These are phyloP conservation scores for Graphium colonna DNA, from an alignment of 2,888 invertebrate genomes.

Conservation along the genomic window DNA sequence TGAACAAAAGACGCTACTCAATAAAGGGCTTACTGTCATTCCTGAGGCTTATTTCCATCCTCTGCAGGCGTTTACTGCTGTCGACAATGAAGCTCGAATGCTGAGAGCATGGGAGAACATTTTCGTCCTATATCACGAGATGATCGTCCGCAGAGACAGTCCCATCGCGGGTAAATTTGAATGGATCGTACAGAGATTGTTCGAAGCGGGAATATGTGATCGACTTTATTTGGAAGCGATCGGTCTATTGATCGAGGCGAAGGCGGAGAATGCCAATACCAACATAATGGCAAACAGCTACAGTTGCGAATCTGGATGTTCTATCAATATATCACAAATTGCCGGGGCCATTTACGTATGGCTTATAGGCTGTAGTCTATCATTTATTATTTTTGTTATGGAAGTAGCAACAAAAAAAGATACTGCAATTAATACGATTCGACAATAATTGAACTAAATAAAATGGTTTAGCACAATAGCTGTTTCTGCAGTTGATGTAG, in stretches of 20 bases:
- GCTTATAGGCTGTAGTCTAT: constrained; percentile 47
- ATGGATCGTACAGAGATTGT: constrained; percentile 40
- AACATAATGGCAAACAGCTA: constrained; percentile 53
- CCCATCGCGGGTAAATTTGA: constrained; percentile 38
- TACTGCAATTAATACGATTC: background rate
- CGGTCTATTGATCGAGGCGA: constrained; percentile 46
- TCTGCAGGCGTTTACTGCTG: constrained; percentile 47
- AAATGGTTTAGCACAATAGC: background rate
- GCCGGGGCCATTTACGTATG: constrained; percentile 53
- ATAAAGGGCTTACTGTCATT: constrained; percentile 49
- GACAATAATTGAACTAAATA: background rate
- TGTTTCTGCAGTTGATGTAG: too few species aligned
- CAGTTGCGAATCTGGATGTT: constrained; percentile 54
- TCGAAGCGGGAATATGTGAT: constrained; percentile 57
- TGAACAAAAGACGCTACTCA: constrained; percentile 31
- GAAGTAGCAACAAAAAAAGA: constrained; percentile 34
- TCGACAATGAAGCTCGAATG: constrained; percentile 52
- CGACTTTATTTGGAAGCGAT: constrained; percentile 50
- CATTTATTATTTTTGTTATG: constrained; percentile 42
- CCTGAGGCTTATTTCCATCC: constrained; percentile 43
- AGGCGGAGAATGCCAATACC: constrained; percentile 40
- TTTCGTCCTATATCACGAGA: constrained; percentile 55
- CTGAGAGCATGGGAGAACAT: constrained; percentile 45
- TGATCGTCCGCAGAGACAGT: constrained; percentile 49
- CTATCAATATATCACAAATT: constrained; percentile 46